Evolutionary conservation across 2,797 vertebrate genomes (phyloP), one percentile per base, ranked within the genome.

Genomic region (Enteromius argenteus): DNA sequence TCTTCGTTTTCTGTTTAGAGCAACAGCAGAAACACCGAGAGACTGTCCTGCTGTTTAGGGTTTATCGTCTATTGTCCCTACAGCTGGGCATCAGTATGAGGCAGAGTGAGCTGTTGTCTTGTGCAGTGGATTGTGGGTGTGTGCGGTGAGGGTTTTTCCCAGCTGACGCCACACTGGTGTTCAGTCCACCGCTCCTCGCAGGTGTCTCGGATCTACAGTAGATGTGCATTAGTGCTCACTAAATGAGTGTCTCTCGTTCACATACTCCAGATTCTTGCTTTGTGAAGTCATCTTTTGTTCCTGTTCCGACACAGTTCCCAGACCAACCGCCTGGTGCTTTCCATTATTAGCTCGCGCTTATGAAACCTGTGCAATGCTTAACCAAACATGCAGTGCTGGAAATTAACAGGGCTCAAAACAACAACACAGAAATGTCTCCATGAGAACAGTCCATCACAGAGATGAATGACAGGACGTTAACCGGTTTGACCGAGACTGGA

Each of bases 51-150:
- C 66, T 58, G 75, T 74, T 67, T 35, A 56, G 58, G 71, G 73
- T 73, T 79, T 56, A 51, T 32, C 35, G 46, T 32, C 71, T 27
- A 42, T 64, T 82, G 79, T 93, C 73, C n/a, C 7, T 37, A 39
- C 68, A 27, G 13, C 14, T 44, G n/a, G n/a, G 13, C 6, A 17
- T 72, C 69, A 46, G 1, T 8, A 2, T 71, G 14, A 17, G 39
- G n/a, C 37, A 69, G 37, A 42, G 21, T 23, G 67, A 44, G 68
- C 14, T 72, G 69, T 67, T 21, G 10, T 37, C 32, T 66, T 66
- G 9, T 13, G 73, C 11, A 4, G 19, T 75, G 32, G 19, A 75
- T 58, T 58, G 51, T 76, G 51, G 35, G 51, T 17, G 32, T 74
- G 49, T 56, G 72, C 19, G 49, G 72, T 60, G 51, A 58, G 73